phyloP scores from a whole-genome alignment of 1,140 invertebrate genomes.

The Diuraphis noxia region DNA sequence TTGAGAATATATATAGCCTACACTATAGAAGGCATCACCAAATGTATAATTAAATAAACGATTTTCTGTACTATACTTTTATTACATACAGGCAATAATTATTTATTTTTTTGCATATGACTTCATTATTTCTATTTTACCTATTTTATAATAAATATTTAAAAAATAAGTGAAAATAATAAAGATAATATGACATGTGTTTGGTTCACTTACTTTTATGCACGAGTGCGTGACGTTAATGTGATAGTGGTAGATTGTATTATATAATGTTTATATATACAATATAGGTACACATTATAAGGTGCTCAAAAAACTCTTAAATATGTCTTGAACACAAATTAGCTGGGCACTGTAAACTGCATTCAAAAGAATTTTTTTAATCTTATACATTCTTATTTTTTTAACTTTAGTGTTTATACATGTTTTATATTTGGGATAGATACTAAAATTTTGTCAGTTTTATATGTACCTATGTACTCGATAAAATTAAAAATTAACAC shows the following conservation, averaged over 20 bases:
- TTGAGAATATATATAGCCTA: background rate
- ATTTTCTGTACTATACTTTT: background rate
- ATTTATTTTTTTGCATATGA: background rate
- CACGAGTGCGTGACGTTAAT: background rate
- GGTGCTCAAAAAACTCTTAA: background rate
- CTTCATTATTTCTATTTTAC: background rate
- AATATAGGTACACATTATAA: background rate
- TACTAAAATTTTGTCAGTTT: background rate
- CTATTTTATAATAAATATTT: background rate
- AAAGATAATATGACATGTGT: background rate
- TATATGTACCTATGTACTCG: background rate
- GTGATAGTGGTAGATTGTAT: background rate
- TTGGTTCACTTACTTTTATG: background rate
- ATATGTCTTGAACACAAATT: background rate
- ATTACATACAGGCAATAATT: background rate
- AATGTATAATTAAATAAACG: background rate
- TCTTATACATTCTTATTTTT: too few species aligned
- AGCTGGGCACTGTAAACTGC: background rate
- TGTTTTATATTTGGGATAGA: background rate
- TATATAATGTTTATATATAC: background rate
- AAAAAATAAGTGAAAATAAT: background rate
- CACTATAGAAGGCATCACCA: background rate
- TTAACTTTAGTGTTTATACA: background rate
- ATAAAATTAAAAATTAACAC: background rate
- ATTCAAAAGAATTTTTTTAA: background rate